Evolutionary conservation across 2,113 vertebrate species (phyloP), one percentile per base, ranked within the genome.

Genomic region (Sinocyclocheilus anophthalmus): DNA sequence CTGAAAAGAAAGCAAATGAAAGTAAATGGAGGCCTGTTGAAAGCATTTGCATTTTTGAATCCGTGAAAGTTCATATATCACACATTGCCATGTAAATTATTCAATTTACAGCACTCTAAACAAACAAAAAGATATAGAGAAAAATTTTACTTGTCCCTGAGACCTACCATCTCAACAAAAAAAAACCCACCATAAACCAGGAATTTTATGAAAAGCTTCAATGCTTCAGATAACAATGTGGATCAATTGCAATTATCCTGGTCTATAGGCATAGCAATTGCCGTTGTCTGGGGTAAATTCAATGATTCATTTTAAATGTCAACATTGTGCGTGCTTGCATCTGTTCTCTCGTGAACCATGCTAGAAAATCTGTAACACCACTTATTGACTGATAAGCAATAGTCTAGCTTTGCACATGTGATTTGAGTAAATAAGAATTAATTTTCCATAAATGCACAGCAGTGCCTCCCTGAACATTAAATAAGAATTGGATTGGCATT

Each of bases 171-270:
- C 14, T 81, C 7, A 42, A 42, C 13, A 30, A 45, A 33, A 53
- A 48, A 9, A 30, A 4, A 9, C 20, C 20, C n/a, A 30, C n/a
- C 33, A 42, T 16, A 80, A 81, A 59, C 61, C 57, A 55, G n/a
- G 24, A n/a, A 37, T 86, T 45, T 16, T 37, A 81, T 72, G 42
- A 75, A 77, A 72, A 18, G 73, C 61, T 76, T 4, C 69, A 86
- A 50, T 84, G 76, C 72, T 10, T 75, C 72, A 78, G 72, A 85
- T 81, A 83, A 63, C 59, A 70, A 59, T 45, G 42, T 37, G 53
- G 76, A 88, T 86, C 76, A 84, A 84, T 86, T 59, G 59, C 37
- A 67, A 86, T 59, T 84, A 76, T 67, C 77, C 79, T 50, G n/a
- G 42, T 67, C 53, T 73, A 84, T 30, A 75, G 50, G 22, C 57